phyloP scores from a whole-genome alignment of 2,113 vertebrate genomes.

The Ancistrus triradiatus region DNA sequence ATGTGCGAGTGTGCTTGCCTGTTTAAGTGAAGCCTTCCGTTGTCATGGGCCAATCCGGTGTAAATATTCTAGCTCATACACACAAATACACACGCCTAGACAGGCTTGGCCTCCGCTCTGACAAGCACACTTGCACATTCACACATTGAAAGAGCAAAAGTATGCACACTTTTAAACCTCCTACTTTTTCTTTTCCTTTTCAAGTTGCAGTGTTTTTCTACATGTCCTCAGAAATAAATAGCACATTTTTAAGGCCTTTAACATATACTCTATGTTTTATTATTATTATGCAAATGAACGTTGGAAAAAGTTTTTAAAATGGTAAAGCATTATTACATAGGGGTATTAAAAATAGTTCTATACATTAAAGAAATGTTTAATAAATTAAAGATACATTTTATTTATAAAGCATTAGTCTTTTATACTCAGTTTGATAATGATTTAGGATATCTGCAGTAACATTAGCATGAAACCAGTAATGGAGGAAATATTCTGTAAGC shows the following conservation, averaged over 20 bases:
- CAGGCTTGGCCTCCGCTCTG: not conserved
- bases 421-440: not conserved
- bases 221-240: too few relatives aligned
- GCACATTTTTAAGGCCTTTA: too few relatives aligned
- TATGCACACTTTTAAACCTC: slow-evolving; percentile 9
- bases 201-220: not conserved
- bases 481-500: too few relatives aligned
- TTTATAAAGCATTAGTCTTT: not conserved
- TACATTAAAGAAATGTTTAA: not conserved
- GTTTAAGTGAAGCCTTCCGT: not conserved
- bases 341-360: not conserved
- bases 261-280: too few relatives aligned
- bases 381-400: too few relatives aligned
- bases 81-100: slow-evolving; percentile 13
- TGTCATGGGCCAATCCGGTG: not conserved
- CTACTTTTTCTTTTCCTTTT: not conserved
- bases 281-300: too few relatives aligned
- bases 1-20: slow-evolving; percentile 5
- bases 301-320: not conserved
- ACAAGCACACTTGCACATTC: not conserved
- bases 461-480: not conserved
- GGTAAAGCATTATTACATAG: too few relatives aligned
- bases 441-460: not conserved
- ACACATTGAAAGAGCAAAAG: not conserved
- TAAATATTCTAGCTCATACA: not conserved